Conservation (phyloP, 2,113 vertebrate genomes). For the rat (Rattus norvegicus) region GRCr8 NC_086026.1:50232001-50232500, state of each 20-base stretch:
- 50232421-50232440: background rate
- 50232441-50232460: background rate
- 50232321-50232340: background rate
- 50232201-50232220: background rate
- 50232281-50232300: background rate
- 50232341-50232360: background rate
- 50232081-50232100: background rate
- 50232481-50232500: rapidly evolving
- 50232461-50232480: background rate
- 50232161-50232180: background rate
- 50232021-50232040: background rate
- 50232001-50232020: background rate
- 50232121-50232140: background rate
- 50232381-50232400: background rate
- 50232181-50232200: background rate
- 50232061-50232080: background rate
- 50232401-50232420: background rate
- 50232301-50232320: background rate
- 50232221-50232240: background rate
- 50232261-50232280: background rate
- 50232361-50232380: background rate
- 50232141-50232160: background rate
- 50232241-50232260: background rate
- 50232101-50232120: background rate
- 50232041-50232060: background rate